These are phyloP conservation scores for Hyaena hyaena DNA, from an alignment of 2,113 vertebrate genomes.

Conservation along the genomic window DNA sequence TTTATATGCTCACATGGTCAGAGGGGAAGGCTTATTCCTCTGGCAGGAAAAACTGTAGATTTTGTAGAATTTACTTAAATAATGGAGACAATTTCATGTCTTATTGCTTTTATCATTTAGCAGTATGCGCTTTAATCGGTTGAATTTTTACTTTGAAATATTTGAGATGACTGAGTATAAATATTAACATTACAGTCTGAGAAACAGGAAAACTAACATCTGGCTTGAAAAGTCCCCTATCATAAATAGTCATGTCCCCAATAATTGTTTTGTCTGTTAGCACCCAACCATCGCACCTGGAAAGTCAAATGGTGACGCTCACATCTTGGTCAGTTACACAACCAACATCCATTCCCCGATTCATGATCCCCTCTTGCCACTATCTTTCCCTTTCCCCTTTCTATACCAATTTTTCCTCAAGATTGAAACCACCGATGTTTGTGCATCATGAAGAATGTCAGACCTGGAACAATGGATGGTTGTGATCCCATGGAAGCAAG, in stretches of 20 bases:
- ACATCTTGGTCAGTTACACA: background rate
- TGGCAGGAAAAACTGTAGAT: background rate
- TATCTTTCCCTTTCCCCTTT: background rate
- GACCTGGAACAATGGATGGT: background rate
- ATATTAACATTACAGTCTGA: background rate
- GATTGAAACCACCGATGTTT: background rate
- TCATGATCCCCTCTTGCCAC: background rate
- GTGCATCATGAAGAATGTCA: background rate
- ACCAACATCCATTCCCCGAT: background rate
- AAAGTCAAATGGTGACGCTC: background rate
- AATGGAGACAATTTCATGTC: background rate
- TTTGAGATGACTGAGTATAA: background rate
- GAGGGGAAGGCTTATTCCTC: background rate
- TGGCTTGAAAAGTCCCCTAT: background rate
- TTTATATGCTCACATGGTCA: background rate
- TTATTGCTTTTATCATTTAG: background rate
- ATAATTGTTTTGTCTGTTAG: background rate
- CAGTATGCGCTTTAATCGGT: rapidly evolving
- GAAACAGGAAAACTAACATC: background rate
- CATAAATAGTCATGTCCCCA: background rate
- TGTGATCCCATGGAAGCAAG: background rate
- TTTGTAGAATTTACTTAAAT: background rate
- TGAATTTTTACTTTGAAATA: slow-evolving; percentile 9
- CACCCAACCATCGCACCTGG: too few species aligned
- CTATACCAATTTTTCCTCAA: background rate